Evolutionary conservation across 2,888 invertebrate species (phyloP).

Genomic region (Anthophora plumipes): DNA sequence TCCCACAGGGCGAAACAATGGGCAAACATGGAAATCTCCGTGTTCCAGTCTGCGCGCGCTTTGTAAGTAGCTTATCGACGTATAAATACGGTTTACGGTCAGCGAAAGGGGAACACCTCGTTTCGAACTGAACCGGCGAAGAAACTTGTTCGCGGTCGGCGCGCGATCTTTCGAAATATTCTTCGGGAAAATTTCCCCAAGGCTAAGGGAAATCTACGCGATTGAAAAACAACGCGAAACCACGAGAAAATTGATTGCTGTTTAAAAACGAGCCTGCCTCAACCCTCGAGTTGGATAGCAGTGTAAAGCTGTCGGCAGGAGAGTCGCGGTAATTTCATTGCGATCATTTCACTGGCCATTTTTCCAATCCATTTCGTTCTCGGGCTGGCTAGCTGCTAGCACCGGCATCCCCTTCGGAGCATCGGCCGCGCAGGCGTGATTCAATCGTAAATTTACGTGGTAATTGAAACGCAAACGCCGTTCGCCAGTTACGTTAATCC

Average conservation of each 20-base stretch:
- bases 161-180: not conserved
- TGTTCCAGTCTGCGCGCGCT: conserved; percentile 15
- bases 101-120: not conserved
- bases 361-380: conserved; percentile 67
- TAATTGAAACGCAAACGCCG: conserved; percentile 79
- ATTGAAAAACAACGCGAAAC: conserved; percentile 31
- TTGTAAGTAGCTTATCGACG: conserved; percentile 55
- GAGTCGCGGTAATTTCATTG: conserved; percentile 68
- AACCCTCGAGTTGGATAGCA: conserved; percentile 39
- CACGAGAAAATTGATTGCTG: too few relatives aligned
- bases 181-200: not conserved
- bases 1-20: conserved; percentile 50
- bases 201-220: conserved; percentile 24
- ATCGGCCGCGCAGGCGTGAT: conserved; percentile 65
- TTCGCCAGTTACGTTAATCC: conserved; percentile 75
- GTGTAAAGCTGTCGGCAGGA: conserved; percentile 49
- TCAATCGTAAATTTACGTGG: conserved; percentile 72
- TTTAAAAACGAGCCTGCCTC: conserved; percentile 46
- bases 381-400: not conserved
- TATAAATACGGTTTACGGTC: conserved; percentile 29
- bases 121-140: not conserved
- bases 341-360: conserved; percentile 68
- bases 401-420: conserved; percentile 29
- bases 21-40: conserved; percentile 50
- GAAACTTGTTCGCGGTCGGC: not conserved